A percentile compares a stretch with the other conserved stretches of the same genome.
Evolutionary conservation across 2,888 invertebrate species (phyloP).

Genomic region (Agriotes lineatus): DNA sequence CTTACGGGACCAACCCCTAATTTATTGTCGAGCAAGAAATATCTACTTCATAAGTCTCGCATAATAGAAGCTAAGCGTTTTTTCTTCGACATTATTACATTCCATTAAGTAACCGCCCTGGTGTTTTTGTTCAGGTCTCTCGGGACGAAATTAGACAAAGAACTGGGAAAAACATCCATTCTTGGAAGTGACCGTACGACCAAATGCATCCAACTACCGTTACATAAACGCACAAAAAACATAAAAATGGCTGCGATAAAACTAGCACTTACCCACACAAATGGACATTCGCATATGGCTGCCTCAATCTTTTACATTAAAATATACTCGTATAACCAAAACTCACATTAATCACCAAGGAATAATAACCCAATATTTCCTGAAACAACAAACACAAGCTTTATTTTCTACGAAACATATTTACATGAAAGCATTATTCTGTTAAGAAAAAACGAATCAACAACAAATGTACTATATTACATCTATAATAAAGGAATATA

Average conservation of each 20-base stretch:
- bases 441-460: no score
- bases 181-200: conserved; percentile 9
- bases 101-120: conserved; percentile 46
- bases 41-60: conserved; percentile 28
- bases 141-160: conserved; percentile 30
- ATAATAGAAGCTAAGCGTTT: conserved; percentile 26
- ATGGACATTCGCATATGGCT: no score
- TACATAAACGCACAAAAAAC: conserved; percentile 17
- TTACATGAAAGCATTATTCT: no score
- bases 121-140: conserved; percentile 34
- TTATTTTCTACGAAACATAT: no score
- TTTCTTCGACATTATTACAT: conserved; percentile 43
- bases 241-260: neutral
- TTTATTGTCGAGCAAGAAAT: conserved; percentile 32
- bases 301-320: no score
- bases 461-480: no score
- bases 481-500: no score
- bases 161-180: conserved; percentile 32
- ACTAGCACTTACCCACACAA: no score
- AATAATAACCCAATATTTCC: no score
- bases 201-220: conserved; percentile 13
- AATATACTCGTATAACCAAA: no score
- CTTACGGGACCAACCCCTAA: conserved; percentile 30
- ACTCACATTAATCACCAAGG: no score
- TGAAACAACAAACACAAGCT: no score